phyloP scores from a whole-genome alignment of 2,113 vertebrate species.

The Sinocyclocheilus anophthalmus region DNA sequence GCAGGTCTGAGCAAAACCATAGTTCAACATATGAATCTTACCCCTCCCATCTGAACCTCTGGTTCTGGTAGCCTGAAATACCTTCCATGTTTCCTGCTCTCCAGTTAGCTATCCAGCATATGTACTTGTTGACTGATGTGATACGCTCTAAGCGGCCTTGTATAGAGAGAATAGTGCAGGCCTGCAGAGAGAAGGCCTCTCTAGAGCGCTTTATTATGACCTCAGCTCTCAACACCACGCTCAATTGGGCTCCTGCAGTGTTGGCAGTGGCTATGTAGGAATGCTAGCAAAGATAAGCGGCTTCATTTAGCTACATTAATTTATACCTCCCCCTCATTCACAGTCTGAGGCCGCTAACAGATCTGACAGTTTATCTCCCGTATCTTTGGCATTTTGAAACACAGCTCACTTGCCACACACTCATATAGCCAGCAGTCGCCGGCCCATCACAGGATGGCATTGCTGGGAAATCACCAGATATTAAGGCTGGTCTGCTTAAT shows the following conservation, averaged over 20 bases:
- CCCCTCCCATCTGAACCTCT: background rate
- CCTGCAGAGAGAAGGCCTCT: slow-evolving; percentile 44
- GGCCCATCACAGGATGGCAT: slow-evolving; percentile 2
- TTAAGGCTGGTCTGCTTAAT: background rate
- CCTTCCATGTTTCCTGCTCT: background rate
- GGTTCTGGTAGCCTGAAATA: slow-evolving; percentile 10
- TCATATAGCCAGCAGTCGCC: background rate
- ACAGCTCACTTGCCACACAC: slow-evolving; percentile 34
- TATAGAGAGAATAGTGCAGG: background rate
- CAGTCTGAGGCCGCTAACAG: slow-evolving; percentile 56
- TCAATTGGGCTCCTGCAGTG: slow-evolving; percentile 46
- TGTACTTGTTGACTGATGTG: slow-evolving; percentile 25
- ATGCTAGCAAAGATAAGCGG: slow-evolving; percentile 61
- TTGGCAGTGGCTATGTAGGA: slow-evolving; percentile 50
- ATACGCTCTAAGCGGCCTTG: slow-evolving; percentile 8
- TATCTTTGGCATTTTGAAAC: slow-evolving; percentile 55
- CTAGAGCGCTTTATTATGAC: slow-evolving; percentile 60
- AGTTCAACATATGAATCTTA: background rate
- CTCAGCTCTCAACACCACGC: slow-evolving; percentile 53
- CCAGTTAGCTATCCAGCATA: background rate
- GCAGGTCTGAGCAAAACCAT: background rate
- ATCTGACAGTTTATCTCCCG: slow-evolving; percentile 45
- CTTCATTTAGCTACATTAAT: slow-evolving; percentile 58
- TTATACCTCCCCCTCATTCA: slow-evolving; percentile 51
- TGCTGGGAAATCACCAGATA: slow-evolving; percentile 48